Percentiles rank a stretch among this genome's conserved stretches.
These are phyloP conservation scores for Eumaeus atala DNA, from an alignment of 1,140 invertebrate genomes.

Conservation along the genomic window DNA sequence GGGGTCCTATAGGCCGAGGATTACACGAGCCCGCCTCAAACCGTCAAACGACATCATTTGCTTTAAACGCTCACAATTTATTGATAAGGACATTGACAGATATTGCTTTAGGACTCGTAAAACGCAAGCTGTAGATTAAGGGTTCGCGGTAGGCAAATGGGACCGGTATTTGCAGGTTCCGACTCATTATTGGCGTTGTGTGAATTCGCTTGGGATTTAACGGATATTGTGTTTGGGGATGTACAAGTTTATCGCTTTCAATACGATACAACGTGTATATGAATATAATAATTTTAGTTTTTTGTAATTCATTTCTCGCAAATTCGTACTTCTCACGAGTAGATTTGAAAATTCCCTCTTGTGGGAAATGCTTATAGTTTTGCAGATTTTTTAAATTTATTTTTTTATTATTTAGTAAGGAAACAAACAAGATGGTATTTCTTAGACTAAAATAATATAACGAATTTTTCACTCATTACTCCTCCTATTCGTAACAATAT, in stretches of 20 bases:
- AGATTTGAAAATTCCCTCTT: no score
- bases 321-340: no score
- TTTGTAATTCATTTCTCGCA: no score
- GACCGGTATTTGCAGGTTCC: slow-evolving; percentile 49
- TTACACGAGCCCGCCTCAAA: slow-evolving; percentile 55
- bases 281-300: neutral
- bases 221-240: slow-evolving; percentile 16
- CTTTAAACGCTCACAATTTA: slow-evolving; percentile 67
- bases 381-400: no score
- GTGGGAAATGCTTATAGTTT: no score
- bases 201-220: slow-evolving; percentile 39
- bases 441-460: no score
- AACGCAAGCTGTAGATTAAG: slow-evolving; percentile 68
- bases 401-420: no score
- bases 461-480: no score
- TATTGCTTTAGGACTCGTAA: slow-evolving; percentile 66
- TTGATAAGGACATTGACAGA: slow-evolving; percentile 74
- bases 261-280: no score
- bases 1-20: slow-evolving; percentile 59
- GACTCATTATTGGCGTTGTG: slow-evolving; percentile 52
- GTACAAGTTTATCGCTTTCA: neutral
- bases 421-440: no score
- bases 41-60: slow-evolving; percentile 67
- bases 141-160: slow-evolving; percentile 60
- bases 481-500: no score